These are phyloP conservation scores for Rutilus rutilus DNA, from an alignment of 2,113 vertebrate species.

Conservation along the genomic window DNA sequence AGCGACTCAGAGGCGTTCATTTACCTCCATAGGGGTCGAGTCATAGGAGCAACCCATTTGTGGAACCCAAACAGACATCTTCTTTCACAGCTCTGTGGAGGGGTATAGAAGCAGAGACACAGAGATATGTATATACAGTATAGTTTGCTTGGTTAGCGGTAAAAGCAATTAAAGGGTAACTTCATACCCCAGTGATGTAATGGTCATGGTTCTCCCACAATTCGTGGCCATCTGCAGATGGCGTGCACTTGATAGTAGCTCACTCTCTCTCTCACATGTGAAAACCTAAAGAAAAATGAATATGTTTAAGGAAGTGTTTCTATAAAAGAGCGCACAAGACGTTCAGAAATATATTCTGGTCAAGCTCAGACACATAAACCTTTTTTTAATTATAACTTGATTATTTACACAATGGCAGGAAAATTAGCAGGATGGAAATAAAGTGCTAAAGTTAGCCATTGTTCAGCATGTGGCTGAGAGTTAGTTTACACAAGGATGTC, in stretches of 20 bases:
- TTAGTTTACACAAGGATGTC: background rate
- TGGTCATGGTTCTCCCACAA: constrained; percentile 54
- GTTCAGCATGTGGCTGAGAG: background rate
- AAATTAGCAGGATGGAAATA: constrained; percentile 16
- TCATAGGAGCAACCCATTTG: constrained; percentile 67
- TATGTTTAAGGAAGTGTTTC: constrained; percentile 7
- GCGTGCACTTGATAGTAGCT: constrained; percentile 26
- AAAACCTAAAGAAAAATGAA: constrained; percentile 7
- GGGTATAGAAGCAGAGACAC: constrained; percentile 12
- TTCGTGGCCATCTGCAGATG: constrained; percentile 51
- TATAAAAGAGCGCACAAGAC: background rate
- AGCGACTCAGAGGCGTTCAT: constrained; percentile 67
- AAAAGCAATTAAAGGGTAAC: constrained; percentile 60
- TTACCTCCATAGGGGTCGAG: constrained; percentile 65
- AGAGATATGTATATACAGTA: constrained; percentile 46
- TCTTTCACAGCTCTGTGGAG: constrained; percentile 56
- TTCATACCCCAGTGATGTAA: constrained; percentile 65
- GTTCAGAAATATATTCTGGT: background rate
- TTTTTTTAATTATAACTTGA: constrained; percentile 19
- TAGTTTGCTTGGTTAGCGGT: constrained; percentile 33
- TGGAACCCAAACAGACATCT: constrained; percentile 65
- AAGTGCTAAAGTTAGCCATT: constrained; percentile 19
- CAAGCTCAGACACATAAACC: constrained; percentile 1
- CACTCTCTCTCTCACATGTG: background rate
- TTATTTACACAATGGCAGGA: constrained; percentile 20